Base-by-base conservation (phyloP, 2,888 invertebrate species). In the Leptopilina drosophilae region DNA sequence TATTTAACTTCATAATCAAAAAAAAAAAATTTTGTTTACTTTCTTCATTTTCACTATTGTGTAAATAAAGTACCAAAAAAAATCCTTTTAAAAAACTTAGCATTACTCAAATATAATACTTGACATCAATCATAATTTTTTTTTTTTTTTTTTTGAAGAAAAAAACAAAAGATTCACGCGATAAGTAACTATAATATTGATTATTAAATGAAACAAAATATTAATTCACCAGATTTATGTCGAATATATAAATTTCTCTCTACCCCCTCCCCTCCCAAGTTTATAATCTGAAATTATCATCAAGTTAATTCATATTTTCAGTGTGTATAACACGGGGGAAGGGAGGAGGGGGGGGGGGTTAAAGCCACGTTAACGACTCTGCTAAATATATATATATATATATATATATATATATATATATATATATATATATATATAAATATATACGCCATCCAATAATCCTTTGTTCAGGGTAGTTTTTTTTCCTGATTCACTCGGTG, bases 391-490 rank as follows among this genome's bases (percentile, higher is more conserved):
- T 20, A 20, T 20, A 20, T 20, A 20, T 20, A 20, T n/a, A 20
- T 20, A 20, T 20, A 20, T 20, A 20, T 20, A 20, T 20, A 20
- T 20, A 20, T 20, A 20, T 20, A 20, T 20, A 20, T 20, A 20
- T 20, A 20, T 20, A 20, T n/a, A 20, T 20, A 20, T 20, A 20
- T 20, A 20, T 20, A 20, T 20, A 20, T 20, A 20, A n/a, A n/a
- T n/a, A n/a, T 40, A 33, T 1, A 67, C 66, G 66, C 46, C 40
- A 67, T n/a, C 53, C 53, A 69, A 33, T 53, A 69, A 59, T 33
- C 73, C 56, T 73, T 33, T 56, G 56, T 73, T 53, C 15, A 11
- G n/a, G 56, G 40, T 73, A 9, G 56, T n/a, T 73, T 42, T 42
- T 73, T 56, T 56, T 20, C 56, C 73, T 33, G 26, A 73, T 73